Base-by-base conservation (phyloP, 2,797 vertebrate genomes). In the Sciaenops ocellatus region DNA sequence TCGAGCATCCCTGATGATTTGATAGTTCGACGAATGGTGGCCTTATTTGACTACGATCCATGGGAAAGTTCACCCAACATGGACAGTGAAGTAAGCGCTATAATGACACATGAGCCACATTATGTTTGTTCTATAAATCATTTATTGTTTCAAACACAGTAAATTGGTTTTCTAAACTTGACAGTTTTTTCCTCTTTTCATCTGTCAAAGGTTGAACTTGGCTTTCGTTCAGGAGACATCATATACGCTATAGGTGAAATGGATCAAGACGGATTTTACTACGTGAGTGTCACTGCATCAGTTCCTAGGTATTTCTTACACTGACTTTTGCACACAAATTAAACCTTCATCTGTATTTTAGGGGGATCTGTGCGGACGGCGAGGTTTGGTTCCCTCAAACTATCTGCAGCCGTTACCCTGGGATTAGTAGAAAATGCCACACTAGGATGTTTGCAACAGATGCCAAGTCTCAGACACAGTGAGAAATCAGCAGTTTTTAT, bases 201-300 rank as follows among this genome's bases (percentile, higher is more conserved):
- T 79, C 2, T 72, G 46, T 61, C 70, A 20, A 88, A 99, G 98
- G 97, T 90, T 38, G 98, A 99, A 83, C 94, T 99, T 50, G 91
- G 96, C 65, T 99, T 99, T 87, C 91, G 75, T 69, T 96, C 97
- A 0, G 98, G 98, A 47, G 98, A 99, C 10, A n/a, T 98, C 65
- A 98, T 99, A 44, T 97, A 96, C n/a, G 96, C 98, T 69, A 94
- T 97, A 26, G 97, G 97, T 6, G 95, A 95, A 79, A 97, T 98
- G 97, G 98, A 99, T 5, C 95, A 96, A 51, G 98, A 99, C 52
- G 98, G 98, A 13, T 99, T 99, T 95, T 99, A 97, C 90, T 97
- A 94, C 44, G 98, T 99, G 89, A 97, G 97, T 90, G 62, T 56
- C 34, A 18, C 1, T 22, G 9, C 26, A 69, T 13, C 20, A 1